A percentile compares a stretch with the other conserved stretches of the same genome.
These are phyloP conservation scores for Caloenas nicobarica DNA, from an alignment of 2,113 vertebrate species.

Conservation along the genomic window DNA sequence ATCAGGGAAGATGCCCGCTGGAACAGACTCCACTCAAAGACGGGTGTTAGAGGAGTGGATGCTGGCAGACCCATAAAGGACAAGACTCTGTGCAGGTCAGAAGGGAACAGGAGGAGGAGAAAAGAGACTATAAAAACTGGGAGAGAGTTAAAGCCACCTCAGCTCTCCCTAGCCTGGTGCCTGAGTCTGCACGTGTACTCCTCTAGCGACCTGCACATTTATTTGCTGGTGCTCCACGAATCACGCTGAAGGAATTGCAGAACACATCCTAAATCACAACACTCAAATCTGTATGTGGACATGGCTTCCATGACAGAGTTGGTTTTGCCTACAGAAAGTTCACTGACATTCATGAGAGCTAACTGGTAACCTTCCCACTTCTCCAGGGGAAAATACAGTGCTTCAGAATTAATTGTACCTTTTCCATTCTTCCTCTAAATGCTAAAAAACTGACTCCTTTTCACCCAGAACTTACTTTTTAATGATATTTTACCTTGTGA, in stretches of 20 bases:
- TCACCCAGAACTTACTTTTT: background rate
- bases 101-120: background rate
- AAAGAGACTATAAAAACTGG: background rate
- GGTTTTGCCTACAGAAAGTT: background rate
- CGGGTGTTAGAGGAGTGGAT: background rate
- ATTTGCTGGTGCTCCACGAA: background rate
- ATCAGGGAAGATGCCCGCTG: background rate
- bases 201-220: background rate
- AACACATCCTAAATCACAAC: background rate
- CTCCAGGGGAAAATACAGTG: background rate
- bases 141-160: background rate
- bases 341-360: background rate
- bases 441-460: background rate
- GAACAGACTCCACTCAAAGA: background rate
- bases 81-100: rapidly evolving
- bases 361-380: background rate
- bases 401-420: background rate
- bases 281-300: background rate
- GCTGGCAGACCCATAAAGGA: background rate
- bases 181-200: background rate
- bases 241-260: background rate
- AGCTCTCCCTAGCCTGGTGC: background rate
- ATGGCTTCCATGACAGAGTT: background rate
- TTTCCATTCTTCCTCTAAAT: background rate
- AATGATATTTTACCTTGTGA: background rate